Base-by-base conservation (phyloP, 30 jellyfish, hydroid and myxozoan species). In the Aurelia aurita region DNA sequence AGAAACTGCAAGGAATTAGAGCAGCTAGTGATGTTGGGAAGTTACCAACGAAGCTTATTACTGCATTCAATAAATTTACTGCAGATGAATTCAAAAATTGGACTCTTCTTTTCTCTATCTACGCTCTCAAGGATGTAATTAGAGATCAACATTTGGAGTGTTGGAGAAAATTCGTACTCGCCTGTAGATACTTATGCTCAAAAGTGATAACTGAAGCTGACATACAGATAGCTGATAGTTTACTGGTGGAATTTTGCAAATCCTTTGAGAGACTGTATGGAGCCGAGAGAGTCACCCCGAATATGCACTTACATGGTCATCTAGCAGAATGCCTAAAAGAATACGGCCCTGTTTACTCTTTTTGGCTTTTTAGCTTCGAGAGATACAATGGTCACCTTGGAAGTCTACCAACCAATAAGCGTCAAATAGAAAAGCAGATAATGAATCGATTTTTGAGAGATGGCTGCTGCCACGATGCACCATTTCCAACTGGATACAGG, bases 191-290 rank as follows among this genome's bases (percentile, higher is more conserved):
- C 7, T 6, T 57, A 5, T 57, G 68, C 29, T 57, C 68, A 20
- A 57, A 8, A 57, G 68, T 57, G 26, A 57, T 57, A 19, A 57
- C 68, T 57, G 68, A 57, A 57, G 11, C 26, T 0, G 68, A 57
- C 68, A 57, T 57, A 57, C 26, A 20, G 10, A 20, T 57, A 19
- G 68, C 68, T 19, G 68, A 57, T 57, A 4, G 26, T 11, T 25
- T 57, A 19, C 29, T 57, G 68, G 29, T 57, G 68, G 29, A 25
- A 57, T 57, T 57, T 57, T 57, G 68, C 29, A 57, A 25, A 25
- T 57, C 68, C 68, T 57, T 57, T 57, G 68, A 57, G 29, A 57
- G 68, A 9, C 29, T 57, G 11, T 57, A 57, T 57, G 68, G 29
- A 9, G 26, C 10, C 10, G 68, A 57, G 29, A 3, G 26, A 57